A percentile compares a stretch with the other conserved stretches of the same genome.
Conservation (phyloP, 2,113 vertebrate genomes). For the Indicator maculatus region DNA sequence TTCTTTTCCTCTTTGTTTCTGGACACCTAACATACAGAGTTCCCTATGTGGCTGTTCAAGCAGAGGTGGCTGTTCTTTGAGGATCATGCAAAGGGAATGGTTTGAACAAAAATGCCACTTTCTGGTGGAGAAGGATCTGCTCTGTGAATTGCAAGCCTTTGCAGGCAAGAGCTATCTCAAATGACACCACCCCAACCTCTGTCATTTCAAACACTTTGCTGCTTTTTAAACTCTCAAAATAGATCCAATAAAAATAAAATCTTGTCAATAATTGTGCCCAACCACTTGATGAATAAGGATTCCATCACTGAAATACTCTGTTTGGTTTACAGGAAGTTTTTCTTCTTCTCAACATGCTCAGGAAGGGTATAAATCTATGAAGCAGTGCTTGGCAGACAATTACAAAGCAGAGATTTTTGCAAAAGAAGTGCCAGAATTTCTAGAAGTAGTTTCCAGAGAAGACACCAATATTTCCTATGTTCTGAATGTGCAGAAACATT, state of each 20-base stretch:
- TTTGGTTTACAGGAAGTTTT: neutral
- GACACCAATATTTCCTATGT: neutral
- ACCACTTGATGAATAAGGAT: neutral
- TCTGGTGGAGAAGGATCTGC: neutral
- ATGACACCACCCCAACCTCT: neutral
- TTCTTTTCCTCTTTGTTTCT: neutral
- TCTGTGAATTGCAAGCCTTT: neutral
- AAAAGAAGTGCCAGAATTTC: neutral
- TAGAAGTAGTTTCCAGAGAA: neutral
- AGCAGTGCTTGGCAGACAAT: neutral
- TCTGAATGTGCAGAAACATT: neutral
- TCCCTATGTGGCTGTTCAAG: neutral
- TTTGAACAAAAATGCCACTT: neutral
- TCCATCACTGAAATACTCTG: neutral
- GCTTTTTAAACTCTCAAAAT: neutral
- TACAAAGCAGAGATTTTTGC: neutral
- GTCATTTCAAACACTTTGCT: neutral
- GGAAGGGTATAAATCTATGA: neutral
- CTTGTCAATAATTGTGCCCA: neutral
- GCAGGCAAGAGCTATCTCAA: neutral
- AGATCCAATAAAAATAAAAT: neutral
- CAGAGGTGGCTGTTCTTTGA: neutral
- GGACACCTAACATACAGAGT: neutral
- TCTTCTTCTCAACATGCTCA: neutral
- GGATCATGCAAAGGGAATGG: neutral